These are phyloP conservation scores for Erpobdella octoculata DNA, from an alignment of 2,888 invertebrate genomes.

Conservation along the genomic window DNA sequence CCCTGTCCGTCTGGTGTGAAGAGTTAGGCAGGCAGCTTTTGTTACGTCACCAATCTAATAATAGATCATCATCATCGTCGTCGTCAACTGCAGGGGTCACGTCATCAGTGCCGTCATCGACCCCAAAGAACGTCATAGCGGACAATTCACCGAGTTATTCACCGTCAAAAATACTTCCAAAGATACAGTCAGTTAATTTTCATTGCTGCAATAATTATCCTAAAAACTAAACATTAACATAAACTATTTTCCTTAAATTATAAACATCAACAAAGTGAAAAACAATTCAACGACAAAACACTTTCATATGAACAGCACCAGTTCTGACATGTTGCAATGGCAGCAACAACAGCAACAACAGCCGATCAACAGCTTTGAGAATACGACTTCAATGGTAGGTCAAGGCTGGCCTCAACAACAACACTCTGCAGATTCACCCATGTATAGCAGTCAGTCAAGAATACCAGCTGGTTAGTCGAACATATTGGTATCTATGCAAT, in stretches of 20 bases:
- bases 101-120: constrained; percentile 21
- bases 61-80: constrained; percentile 12
- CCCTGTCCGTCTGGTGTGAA: constrained; percentile 18
- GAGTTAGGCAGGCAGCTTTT: background rate
- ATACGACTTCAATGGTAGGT: background rate
- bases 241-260: too few relatives aligned
- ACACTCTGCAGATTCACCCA: background rate
- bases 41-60: constrained; percentile 6
- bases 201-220: too few relatives aligned
- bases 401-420: constrained; percentile 8
- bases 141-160: constrained; percentile 1
- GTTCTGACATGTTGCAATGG: constrained; percentile 4
- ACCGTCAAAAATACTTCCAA: constrained; percentile 5
- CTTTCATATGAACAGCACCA: too few relatives aligned
- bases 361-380: background rate
- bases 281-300: too few relatives aligned
- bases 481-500: too few relatives aligned
- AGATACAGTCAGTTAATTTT: background rate
- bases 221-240: too few relatives aligned
- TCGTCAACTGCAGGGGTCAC: background rate
- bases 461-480: background rate
- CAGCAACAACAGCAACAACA: background rate
- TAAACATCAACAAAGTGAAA: too few relatives aligned
- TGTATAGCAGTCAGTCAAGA: background rate
- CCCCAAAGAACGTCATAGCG: background rate